A percentile compares a stretch with the other conserved stretches of the same genome.
These are phyloP conservation scores for Pycnonotus jocosus DNA, from an alignment of 2,113 vertebrate genomes.

Conservation along the genomic window DNA sequence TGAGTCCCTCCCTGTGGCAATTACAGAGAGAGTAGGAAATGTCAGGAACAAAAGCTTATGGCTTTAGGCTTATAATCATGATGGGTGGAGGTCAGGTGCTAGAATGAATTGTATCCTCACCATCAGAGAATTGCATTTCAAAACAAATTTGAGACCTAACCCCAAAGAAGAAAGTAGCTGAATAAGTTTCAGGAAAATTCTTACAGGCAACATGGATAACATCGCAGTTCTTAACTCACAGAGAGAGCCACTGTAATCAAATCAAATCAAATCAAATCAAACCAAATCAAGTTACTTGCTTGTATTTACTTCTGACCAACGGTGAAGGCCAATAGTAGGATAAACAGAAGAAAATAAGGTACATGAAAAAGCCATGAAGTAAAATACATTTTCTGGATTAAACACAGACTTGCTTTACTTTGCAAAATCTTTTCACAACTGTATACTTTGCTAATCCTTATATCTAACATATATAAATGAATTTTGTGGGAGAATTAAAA, in stretches of 20 bases:
- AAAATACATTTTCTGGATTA: conserved; percentile 61
- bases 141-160: neutral
- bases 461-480: conserved; percentile 38
- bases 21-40: neutral
- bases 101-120: neutral
- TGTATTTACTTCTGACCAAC: neutral
- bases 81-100: neutral
- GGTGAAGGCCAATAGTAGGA: conserved; percentile 16
- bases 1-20: neutral
- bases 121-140: neutral
- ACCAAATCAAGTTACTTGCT: neutral
- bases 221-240: neutral
- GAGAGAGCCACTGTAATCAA: neutral
- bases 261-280: neutral
- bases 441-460: conserved; percentile 44
- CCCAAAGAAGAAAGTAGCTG: neutral
- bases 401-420: conserved; percentile 44
- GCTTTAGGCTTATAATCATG: neutral
- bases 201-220: neutral
- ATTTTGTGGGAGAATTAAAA: conserved; percentile 36
- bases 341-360: conserved; percentile 29
- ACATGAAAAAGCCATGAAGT: conserved; percentile 11
- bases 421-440: conserved; percentile 46
- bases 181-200: neutral
- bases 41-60: neutral